Conservation (phyloP, 2,113 vertebrate species). For the Elgaria multicarinata region DNA sequence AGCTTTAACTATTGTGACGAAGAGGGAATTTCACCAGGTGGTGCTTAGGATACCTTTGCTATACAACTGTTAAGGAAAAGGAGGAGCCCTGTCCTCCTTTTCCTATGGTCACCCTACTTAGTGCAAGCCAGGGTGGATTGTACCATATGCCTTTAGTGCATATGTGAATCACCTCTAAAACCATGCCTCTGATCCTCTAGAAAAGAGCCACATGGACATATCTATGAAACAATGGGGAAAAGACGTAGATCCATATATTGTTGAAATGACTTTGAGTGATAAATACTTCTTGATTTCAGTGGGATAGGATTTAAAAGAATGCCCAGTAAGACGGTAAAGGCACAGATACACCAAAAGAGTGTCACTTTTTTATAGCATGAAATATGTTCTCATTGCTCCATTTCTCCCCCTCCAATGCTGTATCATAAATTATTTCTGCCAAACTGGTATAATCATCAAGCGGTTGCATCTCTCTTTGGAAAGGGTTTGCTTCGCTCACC, state of each 20-base stretch:
- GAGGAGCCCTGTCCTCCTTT: too few relatives aligned
- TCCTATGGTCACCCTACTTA: too few relatives aligned
- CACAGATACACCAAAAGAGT: not conserved
- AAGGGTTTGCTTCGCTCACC: slow-evolving; percentile 58
- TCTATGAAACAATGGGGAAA: not conserved
- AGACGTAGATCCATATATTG: not conserved
- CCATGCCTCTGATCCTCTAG: not conserved
- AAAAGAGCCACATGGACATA: not conserved
- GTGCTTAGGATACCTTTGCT: too few relatives aligned
- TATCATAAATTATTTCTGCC: not conserved
- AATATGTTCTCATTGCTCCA: not conserved
- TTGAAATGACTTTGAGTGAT: not conserved
- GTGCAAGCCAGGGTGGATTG: not conserved
- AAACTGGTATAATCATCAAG: not conserved
- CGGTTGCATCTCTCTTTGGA: not conserved
- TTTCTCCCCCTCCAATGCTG: not conserved
- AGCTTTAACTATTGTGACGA: too few relatives aligned
- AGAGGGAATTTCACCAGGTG: too few relatives aligned
- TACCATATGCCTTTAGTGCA: not conserved
- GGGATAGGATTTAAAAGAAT: not conserved
- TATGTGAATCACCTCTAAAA: not conserved
- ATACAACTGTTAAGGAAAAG: too few relatives aligned
- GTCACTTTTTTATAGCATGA: not conserved
- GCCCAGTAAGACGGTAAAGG: not conserved
- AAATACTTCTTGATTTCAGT: too few relatives aligned